Percentiles rank a stretch among this genome's conserved stretches.
Conservation (phyloP, 2,888 invertebrate species). For the Sepiola atlantica region DNA sequence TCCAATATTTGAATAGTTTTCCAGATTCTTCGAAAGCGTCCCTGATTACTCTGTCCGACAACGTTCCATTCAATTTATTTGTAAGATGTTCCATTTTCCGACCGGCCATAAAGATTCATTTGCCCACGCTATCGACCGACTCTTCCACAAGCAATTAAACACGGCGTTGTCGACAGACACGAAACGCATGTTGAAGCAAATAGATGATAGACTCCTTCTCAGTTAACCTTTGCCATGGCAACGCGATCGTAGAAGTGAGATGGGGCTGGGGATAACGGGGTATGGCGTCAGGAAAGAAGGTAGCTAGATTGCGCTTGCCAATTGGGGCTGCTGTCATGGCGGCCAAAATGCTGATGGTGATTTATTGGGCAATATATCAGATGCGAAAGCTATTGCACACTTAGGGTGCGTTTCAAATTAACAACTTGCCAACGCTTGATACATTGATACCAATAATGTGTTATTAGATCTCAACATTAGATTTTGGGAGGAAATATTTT, state of each 20-base stretch:
- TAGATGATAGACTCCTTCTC: conserved; percentile 17
- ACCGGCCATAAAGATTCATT: background rate
- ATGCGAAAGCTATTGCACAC: background rate
- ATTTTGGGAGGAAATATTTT: background rate
- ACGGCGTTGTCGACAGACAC: background rate
- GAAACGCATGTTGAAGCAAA: conserved; percentile 1
- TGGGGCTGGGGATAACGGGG: background rate
- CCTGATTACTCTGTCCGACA: background rate
- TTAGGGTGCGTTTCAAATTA: background rate
- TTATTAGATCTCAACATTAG: background rate
- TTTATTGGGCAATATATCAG: background rate
- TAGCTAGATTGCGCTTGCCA: background rate
- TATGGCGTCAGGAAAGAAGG: background rate
- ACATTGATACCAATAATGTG: background rate
- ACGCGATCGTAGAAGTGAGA: background rate
- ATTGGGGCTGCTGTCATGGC: background rate
- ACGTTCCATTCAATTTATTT: background rate
- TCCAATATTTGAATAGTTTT: background rate
- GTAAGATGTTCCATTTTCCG: background rate
- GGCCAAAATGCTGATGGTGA: background rate
- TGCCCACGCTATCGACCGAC: background rate
- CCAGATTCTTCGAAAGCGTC: background rate
- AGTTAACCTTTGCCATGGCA: background rate
- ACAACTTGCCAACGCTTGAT: background rate
- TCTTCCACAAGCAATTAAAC: conserved; percentile 3